phyloP scores from a whole-genome alignment of 2,888 invertebrate genomes.

The Lysandra coridon region DNA sequence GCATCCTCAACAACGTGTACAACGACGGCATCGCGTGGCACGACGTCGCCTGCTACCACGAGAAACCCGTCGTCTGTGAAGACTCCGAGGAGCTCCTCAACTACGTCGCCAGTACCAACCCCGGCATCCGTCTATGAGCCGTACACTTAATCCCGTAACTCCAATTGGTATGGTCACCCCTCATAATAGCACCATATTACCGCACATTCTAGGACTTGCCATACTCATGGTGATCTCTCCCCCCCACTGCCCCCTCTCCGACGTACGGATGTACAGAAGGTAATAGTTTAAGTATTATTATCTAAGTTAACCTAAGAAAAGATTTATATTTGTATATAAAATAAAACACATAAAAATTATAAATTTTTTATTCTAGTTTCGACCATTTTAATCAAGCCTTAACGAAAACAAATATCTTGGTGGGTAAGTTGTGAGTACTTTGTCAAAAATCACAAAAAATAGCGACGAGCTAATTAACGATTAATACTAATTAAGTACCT shows the following conservation, averaged over 20 bases:
- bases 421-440: not conserved
- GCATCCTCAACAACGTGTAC: slow-evolving; percentile 94
- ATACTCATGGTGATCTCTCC: slow-evolving; percentile 53
- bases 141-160: slow-evolving; percentile 34
- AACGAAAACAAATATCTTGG: not conserved
- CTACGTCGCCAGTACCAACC: slow-evolving; percentile 92
- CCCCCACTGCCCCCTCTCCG: slow-evolving; percentile 56
- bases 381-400: not conserved
- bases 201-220: slow-evolving; percentile 47
- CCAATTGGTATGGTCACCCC: slow-evolving; percentile 5
- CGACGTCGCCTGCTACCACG: slow-evolving; percentile 95
- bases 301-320: slow-evolving; percentile 70
- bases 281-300: slow-evolving; percentile 63
- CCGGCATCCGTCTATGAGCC: slow-evolving; percentile 88
- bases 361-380: slow-evolving; percentile 44
- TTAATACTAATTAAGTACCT: not conserved
- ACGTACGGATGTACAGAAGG: slow-evolving; percentile 68
- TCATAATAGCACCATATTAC: slow-evolving; percentile 36
- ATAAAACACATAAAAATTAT: slow-evolving; percentile 54
- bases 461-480: not conserved
- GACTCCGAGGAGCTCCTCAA: slow-evolving; percentile 93
- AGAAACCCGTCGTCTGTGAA: slow-evolving; percentile 95
- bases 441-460: not conserved
- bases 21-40: slow-evolving; percentile 97
- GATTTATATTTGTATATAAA: slow-evolving; percentile 76